Conservation (phyloP, 2,888 invertebrate genomes). For the Clunio marinus region DNA sequence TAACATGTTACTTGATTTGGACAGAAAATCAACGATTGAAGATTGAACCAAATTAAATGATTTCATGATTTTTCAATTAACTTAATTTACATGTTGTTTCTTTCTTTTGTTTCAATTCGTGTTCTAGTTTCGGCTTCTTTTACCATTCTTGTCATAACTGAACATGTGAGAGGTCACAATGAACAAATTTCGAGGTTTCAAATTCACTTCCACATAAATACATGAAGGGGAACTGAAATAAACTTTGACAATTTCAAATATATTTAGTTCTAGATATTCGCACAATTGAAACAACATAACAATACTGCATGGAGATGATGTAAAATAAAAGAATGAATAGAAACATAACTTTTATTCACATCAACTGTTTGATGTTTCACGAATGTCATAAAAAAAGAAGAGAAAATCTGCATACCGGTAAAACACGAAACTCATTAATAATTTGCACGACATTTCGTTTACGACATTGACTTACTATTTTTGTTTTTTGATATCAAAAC, state of each 20-base stretch:
- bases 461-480: too few relatives aligned
- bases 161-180: not conserved
- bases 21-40: too few relatives aligned
- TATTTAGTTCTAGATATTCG: not conserved
- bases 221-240: too few relatives aligned
- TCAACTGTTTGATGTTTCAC: too few relatives aligned
- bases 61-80: conserved; percentile 12
- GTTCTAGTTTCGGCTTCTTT: conserved; percentile 12
- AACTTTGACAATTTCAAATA: too few relatives aligned
- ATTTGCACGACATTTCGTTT: not conserved
- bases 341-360: too few relatives aligned
- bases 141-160: not conserved
- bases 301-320: not conserved
- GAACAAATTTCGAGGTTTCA: not conserved
- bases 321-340: not conserved
- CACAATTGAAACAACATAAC: not conserved
- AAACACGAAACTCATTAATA: not conserved
- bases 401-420: not conserved
- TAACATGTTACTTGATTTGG: not conserved
- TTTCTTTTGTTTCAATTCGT: not conserved
- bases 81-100: not conserved
- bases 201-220: too few relatives aligned
- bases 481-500: not conserved
- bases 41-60: too few relatives aligned
- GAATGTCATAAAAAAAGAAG: not conserved